Base-by-base conservation (phyloP, 1,140 invertebrate species). In the Littorina saxatilis region DNA sequence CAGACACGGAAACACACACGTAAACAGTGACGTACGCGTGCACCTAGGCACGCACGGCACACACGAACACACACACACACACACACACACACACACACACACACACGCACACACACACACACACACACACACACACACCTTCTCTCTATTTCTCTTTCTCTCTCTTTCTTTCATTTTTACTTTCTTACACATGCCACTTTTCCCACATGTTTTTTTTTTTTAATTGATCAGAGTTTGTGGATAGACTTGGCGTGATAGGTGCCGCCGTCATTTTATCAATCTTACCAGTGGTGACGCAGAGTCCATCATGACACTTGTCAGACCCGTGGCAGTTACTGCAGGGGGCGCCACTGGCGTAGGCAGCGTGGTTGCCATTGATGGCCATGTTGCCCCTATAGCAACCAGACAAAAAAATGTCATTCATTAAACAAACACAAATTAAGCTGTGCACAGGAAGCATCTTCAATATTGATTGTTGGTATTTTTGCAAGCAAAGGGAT, bases 61-160 rank as follows among this genome's bases (percentile, higher is more conserved):
- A 73, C 43, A 73, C 35, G 43, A 35, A 73, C 70, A 47, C 70
- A 73, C 37, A 47, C 70, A 73, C 37, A 47, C 70, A 73, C 70
- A 73, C 43, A 47, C 70, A 73, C 70, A 73, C 37, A 73, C 70
- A 73, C 70, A 73, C 70, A 43, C 70, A 23, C 32, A 43, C 37
- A 43, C 35, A n/a, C 70, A 23, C 37, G 11, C 70, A 43, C 70
- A 29, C 27, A 27, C n/a, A 29, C 61, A 32, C n/a, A 58, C 55
- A 58, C 55, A 58, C 55, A 58, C 55, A 58, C 55, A 58, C 55
- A 58, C 55, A 58, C 55, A n/a, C n/a, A n/a, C n/a, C n/a, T n/a
- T n/a, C n/a, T n/a, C n/a, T n/a, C n/a, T n/a, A n/a, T n/a, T n/a
- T n/a, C n/a, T n/a, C n/a, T n/a, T n/a, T n/a, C n/a, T n/a, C n/a